A percentile compares a stretch with the other conserved stretches of the same genome.
These are phyloP conservation scores for Pterostichus niger DNA, from an alignment of 2,888 invertebrate species.

Conservation along the genomic window DNA sequence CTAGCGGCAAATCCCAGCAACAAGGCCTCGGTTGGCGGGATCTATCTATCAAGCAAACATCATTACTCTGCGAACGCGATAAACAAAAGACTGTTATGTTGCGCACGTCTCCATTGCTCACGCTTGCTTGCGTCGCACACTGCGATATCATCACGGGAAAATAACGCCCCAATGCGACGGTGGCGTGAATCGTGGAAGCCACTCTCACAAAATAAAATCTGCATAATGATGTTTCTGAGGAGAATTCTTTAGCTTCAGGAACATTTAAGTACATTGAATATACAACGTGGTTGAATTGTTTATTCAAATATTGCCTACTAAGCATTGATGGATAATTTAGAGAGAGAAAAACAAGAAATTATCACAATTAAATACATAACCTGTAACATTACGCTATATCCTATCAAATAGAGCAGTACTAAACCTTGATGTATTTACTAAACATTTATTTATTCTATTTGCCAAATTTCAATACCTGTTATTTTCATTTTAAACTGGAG, in stretches of 20 bases:
- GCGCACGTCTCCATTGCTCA: conserved; percentile 55
- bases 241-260: conserved; percentile 22
- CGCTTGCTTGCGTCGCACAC: conserved; percentile 28
- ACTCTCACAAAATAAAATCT: conserved; percentile 57
- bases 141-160: conserved; percentile 46
- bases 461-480: too few relatives aligned
- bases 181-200: conserved; percentile 29
- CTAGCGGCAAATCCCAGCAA: conserved; percentile 38
- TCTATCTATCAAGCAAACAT: conserved; percentile 63
- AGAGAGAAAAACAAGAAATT: too few relatives aligned
- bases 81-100: conserved; percentile 63
- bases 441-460: too few relatives aligned
- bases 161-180: conserved; percentile 20
- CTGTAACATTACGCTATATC: too few relatives aligned
- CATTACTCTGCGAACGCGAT: conserved; percentile 55
- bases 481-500: too few relatives aligned
- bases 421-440: too few relatives aligned
- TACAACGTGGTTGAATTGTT: conserved; percentile 11
- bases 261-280: conserved; percentile 21
- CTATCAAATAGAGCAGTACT: too few relatives aligned
- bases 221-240: conserved; percentile 46
- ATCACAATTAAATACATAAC: too few relatives aligned
- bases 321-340: not conserved
- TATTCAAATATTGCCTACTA: not conserved
- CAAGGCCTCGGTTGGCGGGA: conserved; percentile 10